Percentiles rank a stretch among this genome's conserved stretches.
Evolutionary conservation across 2,797 vertebrate species (phyloP).

Genomic region (Sphenodon punctatus): DNA sequence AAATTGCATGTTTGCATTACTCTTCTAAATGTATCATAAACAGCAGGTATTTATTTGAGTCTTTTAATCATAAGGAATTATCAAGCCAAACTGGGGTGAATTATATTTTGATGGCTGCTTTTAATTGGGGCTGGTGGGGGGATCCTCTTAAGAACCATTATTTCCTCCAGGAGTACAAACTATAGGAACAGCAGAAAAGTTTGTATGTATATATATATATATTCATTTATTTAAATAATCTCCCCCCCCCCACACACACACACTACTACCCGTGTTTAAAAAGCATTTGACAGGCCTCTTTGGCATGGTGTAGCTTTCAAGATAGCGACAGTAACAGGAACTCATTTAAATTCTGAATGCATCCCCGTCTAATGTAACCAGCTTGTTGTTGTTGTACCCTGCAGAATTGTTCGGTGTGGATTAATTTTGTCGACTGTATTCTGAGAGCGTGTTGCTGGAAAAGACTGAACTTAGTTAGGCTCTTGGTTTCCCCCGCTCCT

Average conservation of each 20-base stretch:
- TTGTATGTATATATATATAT: conserved; percentile 18
- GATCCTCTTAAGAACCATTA: conserved; percentile 5
- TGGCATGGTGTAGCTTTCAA: conserved; percentile 47
- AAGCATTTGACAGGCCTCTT: conserved; percentile 39
- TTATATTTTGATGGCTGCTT: conserved; percentile 30
- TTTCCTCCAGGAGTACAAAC: conserved; percentile 3
- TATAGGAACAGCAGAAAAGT: conserved; percentile 12
- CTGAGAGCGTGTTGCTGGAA: conserved; percentile 18
- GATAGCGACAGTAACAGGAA: conserved; percentile 56
- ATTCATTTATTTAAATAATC: conserved; percentile 42
- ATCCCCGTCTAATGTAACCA: conserved; percentile 59
- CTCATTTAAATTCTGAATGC: conserved; percentile 59
- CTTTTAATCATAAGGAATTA: conserved; percentile 63
- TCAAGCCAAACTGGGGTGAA: conserved; percentile 48
- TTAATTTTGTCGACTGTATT: conserved; percentile 70
- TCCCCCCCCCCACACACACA: background rate
- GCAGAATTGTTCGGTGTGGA: conserved; percentile 67
- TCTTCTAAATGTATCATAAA: conserved; percentile 23
- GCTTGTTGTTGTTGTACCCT: conserved; percentile 58
- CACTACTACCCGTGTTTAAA: conserved; percentile 25
- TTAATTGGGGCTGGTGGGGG: background rate
- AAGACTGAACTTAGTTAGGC: conserved; percentile 56
- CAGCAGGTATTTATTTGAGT: conserved; percentile 33
- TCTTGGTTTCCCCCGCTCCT: conserved; percentile 44
- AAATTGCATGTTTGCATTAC: conserved; percentile 46